Evolutionary conservation across 1,140 invertebrate genomes (phyloP), one percentile per base, ranked within the genome.

Genomic region (Drosophila tropicalis): DNA sequence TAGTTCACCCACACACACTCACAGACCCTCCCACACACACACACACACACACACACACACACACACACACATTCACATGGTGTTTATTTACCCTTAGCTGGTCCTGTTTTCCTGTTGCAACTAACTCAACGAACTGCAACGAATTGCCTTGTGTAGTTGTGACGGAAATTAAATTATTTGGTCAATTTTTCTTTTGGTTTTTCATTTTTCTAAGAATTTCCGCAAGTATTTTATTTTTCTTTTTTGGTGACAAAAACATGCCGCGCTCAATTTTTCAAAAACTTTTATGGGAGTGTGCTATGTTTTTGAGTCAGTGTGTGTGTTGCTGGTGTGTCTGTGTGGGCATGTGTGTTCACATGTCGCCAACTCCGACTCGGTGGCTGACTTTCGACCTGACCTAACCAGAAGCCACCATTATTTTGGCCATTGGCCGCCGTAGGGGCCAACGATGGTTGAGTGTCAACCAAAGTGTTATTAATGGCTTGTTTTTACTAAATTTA

Each of bases 401-500:
- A 69, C 81, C 74, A 70, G 55, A 57, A 17, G 36, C 57, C 40
- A 17, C 44, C 32, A 44, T 34, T 64, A 41, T 41, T n/a, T 32
- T 55, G 32, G 62, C 55, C 36, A 36, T 66, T 72, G 17, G 55
- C 9, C 44, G 76, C 76, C 70, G 55, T 47, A 56, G 69, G 62
- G 70, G 41, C 29, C 13, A 66, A 41, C 55, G 60, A 67, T 72
- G 47, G 56, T 36, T 81, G 60, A 62, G 72, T 70, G 83, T 86
- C 83, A 87, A 89, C 83, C 80, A 89, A 87, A 89, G 80, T 87
- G 83, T 87, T 87, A 87, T 87, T 87, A 87, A 87, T 87, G 84
- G 84, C 83, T 87, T 87, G 83, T 87, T 87, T 87, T 87, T 89
- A 87, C 84, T 87, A 89, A 87, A 87, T 87, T 87, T 87, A 87